A percentile compares a stretch with the other conserved stretches of the same genome.
phyloP scores from a whole-genome alignment of 2,797 vertebrate species.

The Ateles fusciceps region DNA sequence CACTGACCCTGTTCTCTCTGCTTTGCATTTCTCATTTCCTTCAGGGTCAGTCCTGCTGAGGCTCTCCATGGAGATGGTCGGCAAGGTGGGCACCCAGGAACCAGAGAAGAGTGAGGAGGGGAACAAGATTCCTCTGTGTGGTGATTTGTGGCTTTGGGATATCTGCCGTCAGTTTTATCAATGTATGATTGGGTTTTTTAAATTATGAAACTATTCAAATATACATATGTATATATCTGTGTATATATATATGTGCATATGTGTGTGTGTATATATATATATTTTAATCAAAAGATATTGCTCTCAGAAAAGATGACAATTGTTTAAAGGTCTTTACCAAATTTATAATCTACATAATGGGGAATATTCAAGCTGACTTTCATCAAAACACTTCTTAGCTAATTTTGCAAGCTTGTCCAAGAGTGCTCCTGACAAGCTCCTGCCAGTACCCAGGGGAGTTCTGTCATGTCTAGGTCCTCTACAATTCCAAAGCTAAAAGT shows the following conservation, averaged over 20 bases:
- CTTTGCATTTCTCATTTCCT: not conserved
- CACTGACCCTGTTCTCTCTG: rapidly evolving
- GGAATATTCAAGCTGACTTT: not conserved
- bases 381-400: not conserved
- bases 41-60: rapidly evolving
- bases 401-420: not conserved
- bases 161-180: not conserved
- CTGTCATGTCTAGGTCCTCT: not conserved
- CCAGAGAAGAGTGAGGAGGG: rapidly evolving
- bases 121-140: not conserved
- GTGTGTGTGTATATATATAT: not conserved
- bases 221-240: not conserved
- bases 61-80: rapidly evolving
- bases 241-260: not conserved
- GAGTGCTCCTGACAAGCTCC: not conserved
- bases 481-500: not conserved
- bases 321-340: not conserved
- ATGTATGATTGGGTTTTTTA: not conserved
- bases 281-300: not conserved
- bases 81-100: not conserved
- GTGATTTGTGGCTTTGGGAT: not conserved
- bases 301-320: not conserved
- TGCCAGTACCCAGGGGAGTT: not conserved
- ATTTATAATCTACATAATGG: not conserved
- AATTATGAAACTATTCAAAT: not conserved